Evolutionary conservation across 2,113 vertebrate genomes (phyloP).

Genomic region (Callaeas wilsoni): DNA sequence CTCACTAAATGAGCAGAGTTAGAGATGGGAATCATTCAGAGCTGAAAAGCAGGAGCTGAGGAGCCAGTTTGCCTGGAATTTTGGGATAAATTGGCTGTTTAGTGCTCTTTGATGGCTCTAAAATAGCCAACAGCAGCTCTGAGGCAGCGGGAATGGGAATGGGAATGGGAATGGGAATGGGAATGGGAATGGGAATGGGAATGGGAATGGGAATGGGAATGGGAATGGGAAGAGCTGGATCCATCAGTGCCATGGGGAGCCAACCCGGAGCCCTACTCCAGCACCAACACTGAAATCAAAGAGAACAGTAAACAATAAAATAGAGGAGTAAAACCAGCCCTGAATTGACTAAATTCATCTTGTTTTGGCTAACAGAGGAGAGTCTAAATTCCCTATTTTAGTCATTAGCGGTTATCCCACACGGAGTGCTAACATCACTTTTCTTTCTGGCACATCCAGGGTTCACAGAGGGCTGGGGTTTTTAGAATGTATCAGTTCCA

Average conservation of each 20-base stretch:
- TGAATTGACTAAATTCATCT: accelerated
- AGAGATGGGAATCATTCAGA: neutral
- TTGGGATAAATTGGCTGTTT: neutral
- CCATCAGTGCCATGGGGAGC: neutral
- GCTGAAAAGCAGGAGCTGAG: neutral
- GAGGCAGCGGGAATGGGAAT: neutral
- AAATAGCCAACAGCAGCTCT: accelerated
- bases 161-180: too few relatives aligned
- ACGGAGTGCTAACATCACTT: neutral
- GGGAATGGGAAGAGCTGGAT: neutral
- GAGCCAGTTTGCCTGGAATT: neutral
- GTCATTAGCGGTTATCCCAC: neutral
- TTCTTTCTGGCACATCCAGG: neutral
- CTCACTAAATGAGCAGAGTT: neutral
- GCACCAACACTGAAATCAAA: neutral
- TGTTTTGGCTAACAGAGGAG: neutral
- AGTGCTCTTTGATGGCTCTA: neutral
- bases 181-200: too few relatives aligned
- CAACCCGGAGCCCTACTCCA: neutral
- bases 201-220: too few relatives aligned
- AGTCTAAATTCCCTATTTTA: neutral
- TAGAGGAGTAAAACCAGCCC: accelerated
- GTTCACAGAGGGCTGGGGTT: neutral
- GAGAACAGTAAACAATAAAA: neutral
- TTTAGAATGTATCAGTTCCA: neutral